Evolutionary conservation across 2,113 vertebrate genomes (phyloP), one percentile per base, ranked within the genome.

Genomic region (Catharus minimus): DNA sequence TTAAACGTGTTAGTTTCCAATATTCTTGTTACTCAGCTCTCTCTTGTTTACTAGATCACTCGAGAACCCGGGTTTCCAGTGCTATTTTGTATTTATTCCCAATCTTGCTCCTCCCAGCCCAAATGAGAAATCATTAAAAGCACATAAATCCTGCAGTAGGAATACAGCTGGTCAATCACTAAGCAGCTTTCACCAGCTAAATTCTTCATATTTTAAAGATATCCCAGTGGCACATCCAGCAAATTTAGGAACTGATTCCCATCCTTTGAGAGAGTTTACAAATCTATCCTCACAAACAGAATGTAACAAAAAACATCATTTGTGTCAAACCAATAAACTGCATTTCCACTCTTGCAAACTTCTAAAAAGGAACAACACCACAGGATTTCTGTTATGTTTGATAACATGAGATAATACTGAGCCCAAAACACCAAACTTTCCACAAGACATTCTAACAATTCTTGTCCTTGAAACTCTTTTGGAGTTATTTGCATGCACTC

Each of bases 121-220:
- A 80, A 90, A 77, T 22, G 27, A 77, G 47, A 71, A 86, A 74
- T 72, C 75, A 92, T 61, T 77, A 94, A 88, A 86, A 62, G 23
- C 26, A 60, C 71, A 74, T 22, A 57, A 90, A 81, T 22, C 41
- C 68, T 47, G 44, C 26, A 67, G 30, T 13, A 83, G 14, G 27
- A 66, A 86, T 65, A 26, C 47, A 94, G 68, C 39, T 36, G 28
- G 39, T 53, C 32, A 20, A 50, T 64, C 26, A 44, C 26, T 56
- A 86, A 90, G n/a, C 36, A 78, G 24, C n/a, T 92, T 83, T 82
- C 32, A 46, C 27, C 28, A 76, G 41, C 17, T 87, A 21, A 49
- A 67, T 36, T 91, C 28, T 57, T 79, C 52, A 36, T 68, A 77
- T 81, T 86, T 90, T 50, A 33, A 69, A 86, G 43, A 39, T 89